phyloP scores from a whole-genome alignment of 2,888 invertebrate genomes.

The Chrysolina haemoptera region DNA sequence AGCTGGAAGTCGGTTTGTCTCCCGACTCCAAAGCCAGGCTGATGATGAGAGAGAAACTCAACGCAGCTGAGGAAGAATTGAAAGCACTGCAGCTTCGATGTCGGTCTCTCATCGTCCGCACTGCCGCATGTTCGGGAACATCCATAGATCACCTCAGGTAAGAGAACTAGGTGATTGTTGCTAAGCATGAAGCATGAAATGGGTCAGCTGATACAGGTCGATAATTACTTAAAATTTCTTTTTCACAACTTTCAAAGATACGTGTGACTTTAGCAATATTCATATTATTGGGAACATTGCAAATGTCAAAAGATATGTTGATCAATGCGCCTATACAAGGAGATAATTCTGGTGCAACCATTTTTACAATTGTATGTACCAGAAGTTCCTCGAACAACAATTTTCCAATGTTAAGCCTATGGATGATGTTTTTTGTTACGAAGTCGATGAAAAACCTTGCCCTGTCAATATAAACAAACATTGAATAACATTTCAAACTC shows the following conservation, averaged over 20 bases:
- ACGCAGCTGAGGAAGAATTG: conserved; percentile 81
- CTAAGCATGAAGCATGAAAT: too few relatives aligned
- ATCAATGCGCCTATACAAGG: too few relatives aligned
- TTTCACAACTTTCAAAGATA: too few relatives aligned
- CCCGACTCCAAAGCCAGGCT: conserved; percentile 79
- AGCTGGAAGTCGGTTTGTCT: conserved; percentile 78
- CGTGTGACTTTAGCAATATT: too few relatives aligned
- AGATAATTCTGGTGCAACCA: too few relatives aligned
- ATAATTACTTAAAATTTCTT: too few relatives aligned
- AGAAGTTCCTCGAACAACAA: too few relatives aligned
- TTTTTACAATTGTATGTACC: too few relatives aligned
- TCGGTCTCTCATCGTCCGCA: conserved; percentile 75
- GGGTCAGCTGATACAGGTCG: too few relatives aligned
- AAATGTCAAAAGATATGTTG: too few relatives aligned
- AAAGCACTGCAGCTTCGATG: conserved; percentile 80
- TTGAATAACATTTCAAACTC: not conserved
- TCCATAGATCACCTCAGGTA: conserved; percentile 54
- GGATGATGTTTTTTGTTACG: not conserved
- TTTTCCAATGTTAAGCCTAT: too few relatives aligned
- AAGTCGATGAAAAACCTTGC: not conserved
- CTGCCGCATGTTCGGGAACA: conserved; percentile 65
- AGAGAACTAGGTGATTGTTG: conserved; percentile 19
- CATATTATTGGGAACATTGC: too few relatives aligned
- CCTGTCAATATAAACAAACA: not conserved
- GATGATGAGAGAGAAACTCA: conserved; percentile 79